Percentiles rank a stretch among this genome's conserved stretches.
These are phyloP conservation scores for Ceratina australensis DNA, from an alignment of 1,140 invertebrate genomes.

Conservation along the genomic window DNA sequence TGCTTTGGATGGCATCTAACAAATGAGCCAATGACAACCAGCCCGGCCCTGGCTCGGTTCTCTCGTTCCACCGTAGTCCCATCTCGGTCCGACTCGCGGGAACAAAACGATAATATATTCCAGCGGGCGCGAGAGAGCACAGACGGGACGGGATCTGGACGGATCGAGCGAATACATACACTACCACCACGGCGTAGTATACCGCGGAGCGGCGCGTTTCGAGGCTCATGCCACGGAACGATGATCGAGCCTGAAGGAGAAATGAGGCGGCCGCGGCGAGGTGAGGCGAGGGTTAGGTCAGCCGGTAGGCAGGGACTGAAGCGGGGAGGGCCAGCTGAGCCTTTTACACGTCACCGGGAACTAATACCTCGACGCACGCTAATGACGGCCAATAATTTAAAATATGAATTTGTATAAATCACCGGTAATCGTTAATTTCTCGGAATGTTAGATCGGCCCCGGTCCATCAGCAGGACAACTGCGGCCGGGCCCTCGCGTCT, in stretches of 20 bases:
- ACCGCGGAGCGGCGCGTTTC: slow-evolving; percentile 34
- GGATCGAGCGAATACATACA: slow-evolving; percentile 66
- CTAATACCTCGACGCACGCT: slow-evolving; percentile 74
- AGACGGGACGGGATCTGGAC: slow-evolving; percentile 61
- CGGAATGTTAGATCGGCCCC: slow-evolving; percentile 78
- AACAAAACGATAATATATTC: slow-evolving; percentile 80
- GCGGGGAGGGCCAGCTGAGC: slow-evolving; percentile 34
- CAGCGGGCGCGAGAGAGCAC: slow-evolving; percentile 61
- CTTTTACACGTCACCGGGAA: slow-evolving; percentile 73
- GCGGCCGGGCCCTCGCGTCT: slow-evolving; percentile 58
- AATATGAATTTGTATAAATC: slow-evolving; percentile 80
- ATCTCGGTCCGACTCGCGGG: slow-evolving; percentile 64
- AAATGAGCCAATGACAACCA: slow-evolving; percentile 80
- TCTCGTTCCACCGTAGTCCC: slow-evolving; percentile 43
- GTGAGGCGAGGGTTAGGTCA: slow-evolving; percentile 15
- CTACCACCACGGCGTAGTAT: too few relatives aligned
- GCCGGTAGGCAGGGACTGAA: background rate
- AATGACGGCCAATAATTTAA: slow-evolving; percentile 79
- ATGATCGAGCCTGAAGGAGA: slow-evolving; percentile 62
- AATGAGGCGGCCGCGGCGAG: slow-evolving; percentile 47
- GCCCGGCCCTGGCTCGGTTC: slow-evolving; percentile 68
- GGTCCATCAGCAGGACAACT: slow-evolving; percentile 72
- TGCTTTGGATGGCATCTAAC: slow-evolving; percentile 80
- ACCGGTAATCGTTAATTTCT: slow-evolving; percentile 79
- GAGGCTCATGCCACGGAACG: slow-evolving; percentile 58